Base-by-base conservation (phyloP, 2,888 invertebrate species). In the Liopterus haemorrhoidalis region DNA sequence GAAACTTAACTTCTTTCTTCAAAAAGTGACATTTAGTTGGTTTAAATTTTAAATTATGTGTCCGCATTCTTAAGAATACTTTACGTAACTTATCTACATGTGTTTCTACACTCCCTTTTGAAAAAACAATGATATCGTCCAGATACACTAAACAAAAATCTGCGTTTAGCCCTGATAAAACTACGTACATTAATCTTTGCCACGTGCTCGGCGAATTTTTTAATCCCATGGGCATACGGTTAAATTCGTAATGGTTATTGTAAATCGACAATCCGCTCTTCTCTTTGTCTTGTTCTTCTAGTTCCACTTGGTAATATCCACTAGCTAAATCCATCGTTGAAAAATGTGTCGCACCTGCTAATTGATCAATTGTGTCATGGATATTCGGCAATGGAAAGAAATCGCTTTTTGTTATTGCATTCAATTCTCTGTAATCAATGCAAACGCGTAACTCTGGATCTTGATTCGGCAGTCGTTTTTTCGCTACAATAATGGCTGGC, bases 241-340 rank as follows among this genome's bases (percentile, higher is more conserved):
- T 46, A 33, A 48, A 63, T 49, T 61, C 52, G 25, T 49, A 62
- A 38, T 60, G 54, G 3, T 58, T 57, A 18, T 49, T 51, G 1
- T 55, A 53, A 4, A 59, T 63, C 3, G 53, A 57, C 28, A 64
- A 60, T 2, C 58, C 63, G 0, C 62, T 64, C 46, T 64, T 63
- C 1, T 50, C 46, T 5, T 51, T 39, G 41, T 60, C 58, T 8
- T 53, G 48, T 19, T 51, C 44, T 1, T 49, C 44, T 37, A 67
- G 49, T 11, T 53, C 53, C 5, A 66, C 58, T 46, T 63, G 63
- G 43, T 58, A 57, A 41, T 57, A 63, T 2, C 60, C 62, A n/a
- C 43, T 57, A 21, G 40, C n/a, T 2, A 60, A 35, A 40, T 60
- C 58, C 1, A 61, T 35, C 2, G n/a, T n/a, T n/a, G n/a, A n/a